phyloP scores from a whole-genome alignment of 1,140 invertebrate species.

The Ostrea edulis region DNA sequence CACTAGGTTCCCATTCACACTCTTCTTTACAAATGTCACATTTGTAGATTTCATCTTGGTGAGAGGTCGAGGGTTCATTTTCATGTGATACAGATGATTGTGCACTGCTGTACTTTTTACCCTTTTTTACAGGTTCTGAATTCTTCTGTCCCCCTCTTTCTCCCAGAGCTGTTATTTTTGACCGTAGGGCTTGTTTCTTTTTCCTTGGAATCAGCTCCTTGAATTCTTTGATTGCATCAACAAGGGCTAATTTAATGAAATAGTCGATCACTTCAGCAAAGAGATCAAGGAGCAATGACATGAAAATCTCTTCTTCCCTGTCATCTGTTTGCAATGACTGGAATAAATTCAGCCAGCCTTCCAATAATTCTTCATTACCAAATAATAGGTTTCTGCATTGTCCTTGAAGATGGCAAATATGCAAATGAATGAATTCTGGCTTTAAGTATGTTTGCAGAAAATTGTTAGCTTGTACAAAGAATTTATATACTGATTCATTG shows the following conservation, averaged over 20 bases:
- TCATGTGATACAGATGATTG: too few species aligned
- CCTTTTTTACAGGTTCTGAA: conserved; percentile 17
- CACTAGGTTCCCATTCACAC: conserved; percentile 40
- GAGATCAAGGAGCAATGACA: conserved; percentile 25
- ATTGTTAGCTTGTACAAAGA: neutral
- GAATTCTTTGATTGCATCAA: conserved; percentile 42
- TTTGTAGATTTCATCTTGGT: neutral
- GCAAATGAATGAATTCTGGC: conserved; percentile 6
- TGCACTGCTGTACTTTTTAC: conserved; percentile 4
- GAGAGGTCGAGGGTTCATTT: neutral
- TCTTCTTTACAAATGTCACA: conserved; percentile 36
- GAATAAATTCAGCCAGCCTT: conserved; percentile 51
- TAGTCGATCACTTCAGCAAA: conserved; percentile 35
- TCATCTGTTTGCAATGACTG: neutral
- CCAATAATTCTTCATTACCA: conserved; percentile 30
- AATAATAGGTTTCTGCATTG: conserved; percentile 38
- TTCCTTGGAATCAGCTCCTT: conserved; percentile 48
- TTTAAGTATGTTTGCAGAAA: conserved; percentile 19
- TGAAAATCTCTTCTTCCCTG: conserved; percentile 40
- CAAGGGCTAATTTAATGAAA: conserved; percentile 38
- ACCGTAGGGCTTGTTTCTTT: conserved; percentile 51
- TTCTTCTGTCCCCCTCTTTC: neutral
- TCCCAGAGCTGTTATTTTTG: conserved; percentile 47
- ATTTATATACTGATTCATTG: conserved; percentile 22
- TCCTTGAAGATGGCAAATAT: conserved; percentile 1